These are phyloP conservation scores for Patella depressa DNA, from an alignment of 2,888 invertebrate genomes.

Conservation along the genomic window DNA sequence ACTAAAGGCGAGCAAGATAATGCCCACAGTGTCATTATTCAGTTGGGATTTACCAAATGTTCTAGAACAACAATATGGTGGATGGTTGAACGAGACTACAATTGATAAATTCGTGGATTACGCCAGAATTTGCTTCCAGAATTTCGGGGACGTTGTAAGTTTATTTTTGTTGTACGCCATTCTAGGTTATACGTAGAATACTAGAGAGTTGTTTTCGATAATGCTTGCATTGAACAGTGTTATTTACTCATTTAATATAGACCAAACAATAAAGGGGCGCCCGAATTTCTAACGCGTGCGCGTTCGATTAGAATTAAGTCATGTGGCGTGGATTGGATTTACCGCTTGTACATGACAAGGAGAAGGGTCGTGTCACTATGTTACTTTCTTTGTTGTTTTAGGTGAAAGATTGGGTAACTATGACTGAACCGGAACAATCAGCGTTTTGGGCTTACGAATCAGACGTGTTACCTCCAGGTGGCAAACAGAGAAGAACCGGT, in stretches of 20 bases:
- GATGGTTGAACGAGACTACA: slow-evolving; percentile 65
- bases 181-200: background rate
- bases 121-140: slow-evolving; percentile 66
- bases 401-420: slow-evolving; percentile 76
- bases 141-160: slow-evolving; percentile 69
- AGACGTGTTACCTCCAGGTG: background rate
- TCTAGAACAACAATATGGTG: slow-evolving; percentile 68
- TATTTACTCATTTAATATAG: no score
- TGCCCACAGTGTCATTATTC: slow-evolving; percentile 76
- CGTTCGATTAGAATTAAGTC: no score
- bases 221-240: no score
- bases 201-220: no score
- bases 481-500: background rate
- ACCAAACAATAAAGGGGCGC: no score
- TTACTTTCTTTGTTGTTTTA: slow-evolving; percentile 20
- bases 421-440: slow-evolving; percentile 79
- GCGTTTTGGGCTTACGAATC: slow-evolving; percentile 41
- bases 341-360: no score
- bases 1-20: slow-evolving; percentile 75
- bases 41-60: slow-evolving; percentile 69
- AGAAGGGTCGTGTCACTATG: no score
- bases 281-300: no score
- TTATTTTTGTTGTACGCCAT: background rate
- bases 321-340: no score
- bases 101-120: slow-evolving; percentile 68